Base-by-base conservation (phyloP, 2,797 vertebrate genomes). In the Esox lucius region DNA sequence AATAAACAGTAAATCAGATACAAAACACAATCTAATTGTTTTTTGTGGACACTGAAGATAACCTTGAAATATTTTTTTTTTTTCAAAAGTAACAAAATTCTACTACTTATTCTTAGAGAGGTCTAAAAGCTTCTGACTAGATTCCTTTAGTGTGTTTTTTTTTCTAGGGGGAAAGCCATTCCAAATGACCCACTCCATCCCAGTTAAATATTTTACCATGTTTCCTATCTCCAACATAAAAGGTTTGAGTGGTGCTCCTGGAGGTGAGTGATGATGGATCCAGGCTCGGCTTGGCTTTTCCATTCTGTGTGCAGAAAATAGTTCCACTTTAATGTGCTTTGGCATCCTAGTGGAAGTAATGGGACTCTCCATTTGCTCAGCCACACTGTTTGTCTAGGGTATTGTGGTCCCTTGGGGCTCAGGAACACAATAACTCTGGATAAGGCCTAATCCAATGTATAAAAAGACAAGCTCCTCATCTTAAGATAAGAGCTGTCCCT, bases 141-240 rank as follows among this genome's bases (percentile, higher is more conserved):
- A 61, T 61, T 61, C 22, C 7, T 65, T 65, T 65, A 33, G 28
- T 33, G 13, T 17, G 62, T 31, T 65, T 16, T 67, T 67, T 77
- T 73, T 82, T 67, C 71, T 73, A 68, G 48, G 78, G 62, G 28
- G 59, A 51, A 68, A 67, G 66, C 35, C 72, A 46, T 69, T 82
- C 81, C 83, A 86, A 77, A 84, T 88, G 61, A 85, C 84, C 42
- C 81, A 46, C 71, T 15, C 64, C 39, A 51, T 74, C n/a, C 66
- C 42, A 24, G 5, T 77, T 91, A 87, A 92, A 92, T 90, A 91
- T 91, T 93, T 91, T 67, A 90, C 78, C 1, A 73, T 73, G 80
- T 80, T 75, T 84, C 69, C 75, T 65, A 56, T 86, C 81, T 78
- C 48, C 75, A 76, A 86, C 70, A 75, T 87, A 84, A 87, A 86